Percentiles rank a stretch among this genome's conserved stretches.
Evolutionary conservation across 2,888 invertebrate species (phyloP).

Genomic region (Tupiocoris notatus): DNA sequence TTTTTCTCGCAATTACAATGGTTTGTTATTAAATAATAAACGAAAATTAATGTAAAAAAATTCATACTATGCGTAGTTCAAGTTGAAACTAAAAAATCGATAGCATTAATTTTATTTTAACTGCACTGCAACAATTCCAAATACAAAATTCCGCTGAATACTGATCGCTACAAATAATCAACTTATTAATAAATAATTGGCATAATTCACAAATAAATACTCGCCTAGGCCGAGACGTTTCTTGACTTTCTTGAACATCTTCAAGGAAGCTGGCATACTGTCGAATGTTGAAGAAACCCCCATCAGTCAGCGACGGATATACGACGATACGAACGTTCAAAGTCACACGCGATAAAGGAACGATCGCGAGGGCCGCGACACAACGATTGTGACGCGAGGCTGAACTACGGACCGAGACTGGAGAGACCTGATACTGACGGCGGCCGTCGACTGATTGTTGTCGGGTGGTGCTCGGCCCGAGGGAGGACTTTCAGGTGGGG

Average conservation of each 20-base stretch:
- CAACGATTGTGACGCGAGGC: not conserved
- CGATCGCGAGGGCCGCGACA: not conserved
- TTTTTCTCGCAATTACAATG: no score
- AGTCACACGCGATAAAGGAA: not conserved
- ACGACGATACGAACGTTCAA: no score
- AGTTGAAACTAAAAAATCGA: no score
- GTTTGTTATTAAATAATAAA: no score
- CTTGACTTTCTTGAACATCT: slow-evolving; percentile 85
- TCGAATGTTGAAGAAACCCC: slow-evolving; percentile 47
- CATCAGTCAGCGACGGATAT: slow-evolving; percentile 23
- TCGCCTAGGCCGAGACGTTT: slow-evolving; percentile 83
- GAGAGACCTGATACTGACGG: not conserved
- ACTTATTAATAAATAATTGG: no score
- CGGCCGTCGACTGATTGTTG: not conserved
- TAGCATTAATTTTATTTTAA: not conserved
- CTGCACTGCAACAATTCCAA: no score
- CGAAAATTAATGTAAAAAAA: no score
- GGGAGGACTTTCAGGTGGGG: no score
- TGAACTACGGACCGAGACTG: not conserved
- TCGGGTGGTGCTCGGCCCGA: not conserved
- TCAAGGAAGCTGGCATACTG: slow-evolving; percentile 62
- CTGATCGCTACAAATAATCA: no score
- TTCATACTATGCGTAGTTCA: no score
- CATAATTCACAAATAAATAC: slow-evolving; percentile 55
- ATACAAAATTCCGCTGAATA: no score